Conservation (phyloP, 2,888 invertebrate species). For the Agriopis aurantiaria region DNA sequence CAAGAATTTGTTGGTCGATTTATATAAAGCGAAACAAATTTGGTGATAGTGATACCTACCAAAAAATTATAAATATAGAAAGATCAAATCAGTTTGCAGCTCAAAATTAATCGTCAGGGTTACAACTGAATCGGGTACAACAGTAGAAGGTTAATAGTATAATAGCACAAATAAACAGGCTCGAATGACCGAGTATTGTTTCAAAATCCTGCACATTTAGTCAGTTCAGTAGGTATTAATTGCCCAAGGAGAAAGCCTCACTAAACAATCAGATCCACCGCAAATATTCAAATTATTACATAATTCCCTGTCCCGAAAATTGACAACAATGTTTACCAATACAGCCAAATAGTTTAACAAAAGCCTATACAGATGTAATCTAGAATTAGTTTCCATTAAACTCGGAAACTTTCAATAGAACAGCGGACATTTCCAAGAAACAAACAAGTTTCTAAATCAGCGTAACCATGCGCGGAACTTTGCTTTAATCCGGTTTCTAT, state of each 20-base stretch:
- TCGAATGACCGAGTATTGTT: conserved; percentile 9
- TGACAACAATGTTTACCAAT: conserved; percentile 53
- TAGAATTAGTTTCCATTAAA: conserved; percentile 67
- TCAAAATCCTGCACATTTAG: conserved; percentile 10
- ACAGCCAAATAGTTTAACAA: conserved; percentile 50
- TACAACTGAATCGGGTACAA: not conserved
- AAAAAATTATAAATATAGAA: not conserved
- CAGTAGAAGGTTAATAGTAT: not conserved
- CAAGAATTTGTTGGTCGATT: conserved; percentile 3
- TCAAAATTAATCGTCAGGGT: not conserved
- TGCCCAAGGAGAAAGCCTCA: conserved; percentile 19
- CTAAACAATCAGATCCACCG: conserved; percentile 32
- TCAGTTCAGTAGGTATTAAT: conserved; percentile 14
- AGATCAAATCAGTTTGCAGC: not conserved
- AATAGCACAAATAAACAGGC: not conserved
- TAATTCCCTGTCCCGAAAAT: conserved; percentile 48
- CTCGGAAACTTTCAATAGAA: conserved; percentile 58
- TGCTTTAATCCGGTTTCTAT: conserved; percentile 77
- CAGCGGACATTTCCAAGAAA: conserved; percentile 68
- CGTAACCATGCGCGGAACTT: conserved; percentile 81
- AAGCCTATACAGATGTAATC: conserved; percentile 58
- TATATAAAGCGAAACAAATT: not conserved
- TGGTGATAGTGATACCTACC: not conserved
- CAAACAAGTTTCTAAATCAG: conserved; percentile 83
- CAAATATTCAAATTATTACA: conserved; percentile 50